These are phyloP conservation scores for Dendrocopos noguchii DNA, from an alignment of 2,113 vertebrate genomes.

Conservation along the genomic window DNA sequence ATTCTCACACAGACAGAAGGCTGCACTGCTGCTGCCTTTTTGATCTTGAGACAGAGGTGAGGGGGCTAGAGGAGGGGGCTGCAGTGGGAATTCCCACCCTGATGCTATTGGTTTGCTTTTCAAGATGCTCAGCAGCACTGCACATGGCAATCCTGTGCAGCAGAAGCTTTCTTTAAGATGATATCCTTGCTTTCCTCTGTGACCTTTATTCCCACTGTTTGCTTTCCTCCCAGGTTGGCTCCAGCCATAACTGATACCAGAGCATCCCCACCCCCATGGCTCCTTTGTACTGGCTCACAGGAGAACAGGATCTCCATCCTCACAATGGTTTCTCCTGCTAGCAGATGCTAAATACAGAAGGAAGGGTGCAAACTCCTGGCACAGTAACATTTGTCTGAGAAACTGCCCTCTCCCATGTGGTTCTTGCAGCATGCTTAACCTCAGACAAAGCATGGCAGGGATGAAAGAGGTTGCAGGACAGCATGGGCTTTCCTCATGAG, in stretches of 20 bases:
- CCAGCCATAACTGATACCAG: background rate
- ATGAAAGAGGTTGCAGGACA: background rate
- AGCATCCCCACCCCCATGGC: background rate
- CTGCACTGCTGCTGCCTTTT: constrained; percentile 35
- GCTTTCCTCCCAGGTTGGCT: background rate
- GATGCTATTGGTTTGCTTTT: constrained; percentile 17
- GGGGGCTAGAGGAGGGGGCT: constrained; percentile 18
- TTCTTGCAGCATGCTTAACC: background rate
- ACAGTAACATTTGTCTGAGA: background rate
- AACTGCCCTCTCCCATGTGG: background rate
- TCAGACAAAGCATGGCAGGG: background rate
- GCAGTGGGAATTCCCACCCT: constrained; percentile 44
- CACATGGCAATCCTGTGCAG: background rate
- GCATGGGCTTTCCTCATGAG: fast-evolving
- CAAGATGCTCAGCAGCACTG: constrained; percentile 4
- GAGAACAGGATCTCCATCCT: background rate
- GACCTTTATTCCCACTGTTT: constrained; percentile 31
- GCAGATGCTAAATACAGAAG: background rate
- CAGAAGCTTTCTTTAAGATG: constrained; percentile 13
- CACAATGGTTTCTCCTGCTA: background rate
- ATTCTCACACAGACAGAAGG: background rate
- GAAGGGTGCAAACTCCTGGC: background rate
- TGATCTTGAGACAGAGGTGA: constrained; percentile 43
- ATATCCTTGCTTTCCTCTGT: background rate
- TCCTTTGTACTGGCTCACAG: background rate